These are phyloP conservation scores for Aphyosemion australe DNA, from an alignment of 2,113 vertebrate species.

Conservation along the genomic window DNA sequence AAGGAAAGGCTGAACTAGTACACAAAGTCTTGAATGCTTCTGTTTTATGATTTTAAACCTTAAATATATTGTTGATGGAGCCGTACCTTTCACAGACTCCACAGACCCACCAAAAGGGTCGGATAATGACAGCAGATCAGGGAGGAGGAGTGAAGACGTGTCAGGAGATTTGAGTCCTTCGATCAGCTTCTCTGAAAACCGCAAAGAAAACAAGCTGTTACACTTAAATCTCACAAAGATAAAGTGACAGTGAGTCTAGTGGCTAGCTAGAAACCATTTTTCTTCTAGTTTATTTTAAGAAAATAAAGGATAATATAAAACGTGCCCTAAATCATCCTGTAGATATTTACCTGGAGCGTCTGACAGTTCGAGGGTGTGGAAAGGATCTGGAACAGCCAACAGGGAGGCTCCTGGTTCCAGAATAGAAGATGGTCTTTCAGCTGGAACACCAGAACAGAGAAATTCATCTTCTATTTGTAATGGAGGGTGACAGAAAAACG, in stretches of 20 bases:
- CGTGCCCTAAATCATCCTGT: not conserved
- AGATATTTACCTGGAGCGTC: slow-evolving; percentile 85
- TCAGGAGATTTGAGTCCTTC: slow-evolving; percentile 99
- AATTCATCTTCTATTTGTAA: not conserved
- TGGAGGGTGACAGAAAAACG: not conserved
- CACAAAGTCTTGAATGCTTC: no score
- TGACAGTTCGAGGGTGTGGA: slow-evolving; percentile 84
- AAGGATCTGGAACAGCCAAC: slow-evolving; percentile 86
- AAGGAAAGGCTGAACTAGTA: not conserved
- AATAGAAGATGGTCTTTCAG: slow-evolving; percentile 56
- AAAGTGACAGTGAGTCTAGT: no score
- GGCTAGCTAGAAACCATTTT: no score
- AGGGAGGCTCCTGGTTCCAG: slow-evolving; percentile 82
- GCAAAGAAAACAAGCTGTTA: not conserved
- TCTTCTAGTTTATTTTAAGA: no score
- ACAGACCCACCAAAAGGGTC: slow-evolving; percentile 94
- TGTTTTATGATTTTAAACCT: no score
- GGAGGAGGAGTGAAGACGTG: slow-evolving; percentile 91
- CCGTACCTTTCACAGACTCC: slow-evolving; percentile 75
- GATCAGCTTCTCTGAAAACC: slow-evolving; percentile 92
- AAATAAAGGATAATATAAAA: no score
- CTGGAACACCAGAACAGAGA: slow-evolving; percentile 31
- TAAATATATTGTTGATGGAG: not conserved
- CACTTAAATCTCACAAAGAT: no score
- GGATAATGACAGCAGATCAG: slow-evolving; percentile 90